phyloP scores from a whole-genome alignment of 2,113 vertebrate genomes.

The Lophura nycthemera region DNA sequence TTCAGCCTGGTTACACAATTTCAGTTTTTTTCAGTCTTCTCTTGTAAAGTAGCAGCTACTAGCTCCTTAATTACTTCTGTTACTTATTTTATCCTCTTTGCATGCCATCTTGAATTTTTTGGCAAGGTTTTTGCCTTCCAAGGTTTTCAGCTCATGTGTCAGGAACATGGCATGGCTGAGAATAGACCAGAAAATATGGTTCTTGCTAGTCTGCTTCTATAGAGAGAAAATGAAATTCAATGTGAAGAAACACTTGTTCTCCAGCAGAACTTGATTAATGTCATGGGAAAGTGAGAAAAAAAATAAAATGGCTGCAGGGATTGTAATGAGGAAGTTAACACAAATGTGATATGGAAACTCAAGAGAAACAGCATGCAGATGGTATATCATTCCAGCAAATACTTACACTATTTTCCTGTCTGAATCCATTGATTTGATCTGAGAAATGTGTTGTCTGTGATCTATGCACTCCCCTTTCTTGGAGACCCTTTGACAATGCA shows the following conservation, averaged over 20 bases:
- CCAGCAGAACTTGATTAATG: not conserved
- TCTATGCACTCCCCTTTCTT: not conserved
- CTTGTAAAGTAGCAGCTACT: not conserved
- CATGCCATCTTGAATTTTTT: constrained; percentile 19
- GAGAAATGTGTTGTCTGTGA: not conserved
- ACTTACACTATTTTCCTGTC: not conserved
- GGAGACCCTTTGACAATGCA: not conserved
- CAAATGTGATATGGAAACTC: not conserved
- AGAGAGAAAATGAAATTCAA: not conserved
- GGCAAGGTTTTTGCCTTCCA: constrained; percentile 25
- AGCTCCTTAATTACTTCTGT: constrained; percentile 8
- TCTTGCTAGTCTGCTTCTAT: not conserved
- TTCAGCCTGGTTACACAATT: not conserved
- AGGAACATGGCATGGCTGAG: not conserved
- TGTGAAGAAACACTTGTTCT: not conserved
- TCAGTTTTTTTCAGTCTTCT: not conserved
- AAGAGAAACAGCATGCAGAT: not conserved
- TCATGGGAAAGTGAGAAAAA: not conserved
- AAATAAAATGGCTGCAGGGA: not conserved
- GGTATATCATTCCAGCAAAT: not conserved
- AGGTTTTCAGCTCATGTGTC: constrained; percentile 23
- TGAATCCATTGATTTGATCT: not conserved
- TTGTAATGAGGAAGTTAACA: not conserved
- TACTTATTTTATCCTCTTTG: constrained; percentile 38
- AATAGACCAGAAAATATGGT: not conserved